phyloP scores from a whole-genome alignment of 2,797 vertebrate species.

The Lates japonicus region DNA sequence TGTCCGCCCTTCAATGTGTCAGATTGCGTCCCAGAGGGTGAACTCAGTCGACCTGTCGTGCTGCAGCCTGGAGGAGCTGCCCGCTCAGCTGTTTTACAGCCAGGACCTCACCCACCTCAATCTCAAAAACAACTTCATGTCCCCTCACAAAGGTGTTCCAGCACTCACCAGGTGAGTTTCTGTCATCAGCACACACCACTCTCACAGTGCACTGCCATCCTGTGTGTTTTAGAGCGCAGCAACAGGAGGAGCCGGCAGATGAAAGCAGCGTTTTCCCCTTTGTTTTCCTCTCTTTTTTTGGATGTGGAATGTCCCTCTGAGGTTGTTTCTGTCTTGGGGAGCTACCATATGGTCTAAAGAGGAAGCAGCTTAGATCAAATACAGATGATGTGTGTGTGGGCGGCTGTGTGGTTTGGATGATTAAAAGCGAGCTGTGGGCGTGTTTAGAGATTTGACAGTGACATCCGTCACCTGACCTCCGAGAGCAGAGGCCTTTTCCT shows the following conservation, averaged over 20 bases:
- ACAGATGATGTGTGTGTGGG: constrained; percentile 40
- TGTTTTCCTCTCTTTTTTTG: constrained; percentile 18
- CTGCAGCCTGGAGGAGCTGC: constrained; percentile 96
- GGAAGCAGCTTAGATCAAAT: constrained; percentile 56
- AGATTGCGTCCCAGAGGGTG: constrained; percentile 97
- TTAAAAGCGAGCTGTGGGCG: constrained; percentile 49
- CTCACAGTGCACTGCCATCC: background rate
- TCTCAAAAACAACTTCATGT: constrained; percentile 93
- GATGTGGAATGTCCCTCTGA: constrained; percentile 14
- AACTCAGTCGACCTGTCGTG: constrained; percentile 97
- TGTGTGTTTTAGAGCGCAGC: constrained; percentile 12
- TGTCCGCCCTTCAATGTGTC: constrained; percentile 15
- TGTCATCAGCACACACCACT: background rate
- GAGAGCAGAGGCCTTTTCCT: constrained; percentile 6
- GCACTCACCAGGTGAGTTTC: constrained; percentile 78
- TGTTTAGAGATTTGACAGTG: constrained; percentile 56
- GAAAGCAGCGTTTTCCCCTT: constrained; percentile 9
- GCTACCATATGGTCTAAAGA: constrained; percentile 46
- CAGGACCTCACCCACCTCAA: constrained; percentile 99
- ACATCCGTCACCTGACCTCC: constrained; percentile 39
- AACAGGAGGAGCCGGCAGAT: constrained; percentile 7
- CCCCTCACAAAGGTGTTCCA: constrained; percentile 75
- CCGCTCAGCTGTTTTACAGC: constrained; percentile 96
- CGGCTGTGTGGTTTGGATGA: constrained; percentile 45
- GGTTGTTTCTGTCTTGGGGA: constrained; percentile 25